Base-by-base conservation (phyloP, 2,888 invertebrate genomes). In the Pegoplata infirma region DNA sequence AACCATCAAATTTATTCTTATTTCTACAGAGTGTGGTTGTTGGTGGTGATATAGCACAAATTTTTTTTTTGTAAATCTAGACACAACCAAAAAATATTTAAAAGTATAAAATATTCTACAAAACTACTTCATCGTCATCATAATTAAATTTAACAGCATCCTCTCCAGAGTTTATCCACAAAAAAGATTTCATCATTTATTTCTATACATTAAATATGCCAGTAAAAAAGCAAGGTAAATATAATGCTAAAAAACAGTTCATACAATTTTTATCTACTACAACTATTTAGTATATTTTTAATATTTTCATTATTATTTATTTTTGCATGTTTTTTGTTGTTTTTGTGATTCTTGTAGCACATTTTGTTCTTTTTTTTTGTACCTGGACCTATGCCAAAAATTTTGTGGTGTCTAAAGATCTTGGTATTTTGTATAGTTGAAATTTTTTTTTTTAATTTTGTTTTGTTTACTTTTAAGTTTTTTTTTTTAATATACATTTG, bases 131-230 rank as follows among this genome's bases (percentile, higher is more conserved):
- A n/a, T n/a, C 36, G 36, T 63, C 25, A 40, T 56, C 21, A 63
- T 40, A 61, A 55, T 56, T 56, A n/a, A 51, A 10, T 56, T n/a
- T n/a, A 64, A 6, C 47, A 28, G 28, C 40, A 49, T 66, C 56
- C 40, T 63, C 68, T 55, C 40, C 47, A 56, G 58, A 76, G 56
- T 56, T 64, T 56, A 76, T 49, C 40, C 56, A 32, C 19, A 63
- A 51, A 68, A 75, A 68, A 69, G 17, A 21, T 46, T 75, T 79
- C 79, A 79, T 67, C 75, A 79, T 79, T 79, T 75, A 75, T 75
- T 79, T 79, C 75, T 75, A 72, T 56, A 63, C 79, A 56, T 40
- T 80, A 73, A 81, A 79, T 94, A 94, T 88, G 83, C 83, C 83
- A 82, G 83, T 83, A 68, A 83, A 83, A 80, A 83, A 83, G 64